These are phyloP conservation scores for Hirtodrosophila confusa DNA, from an alignment of 2,888 invertebrate species.

Conservation along the genomic window DNA sequence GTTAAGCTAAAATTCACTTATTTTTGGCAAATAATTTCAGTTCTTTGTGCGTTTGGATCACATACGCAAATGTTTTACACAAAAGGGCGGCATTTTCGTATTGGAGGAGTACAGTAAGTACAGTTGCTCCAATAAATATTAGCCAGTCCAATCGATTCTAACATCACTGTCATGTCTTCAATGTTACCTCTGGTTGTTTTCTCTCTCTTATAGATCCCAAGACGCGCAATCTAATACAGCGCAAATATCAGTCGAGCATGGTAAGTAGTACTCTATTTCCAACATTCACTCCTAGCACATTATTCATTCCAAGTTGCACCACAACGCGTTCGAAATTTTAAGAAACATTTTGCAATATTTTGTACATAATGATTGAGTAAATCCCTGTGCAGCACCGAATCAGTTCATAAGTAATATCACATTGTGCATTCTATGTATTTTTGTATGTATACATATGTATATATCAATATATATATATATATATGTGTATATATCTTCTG, in stretches of 20 bases:
- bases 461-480: not conserved
- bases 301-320: slow-evolving; percentile 9
- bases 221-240: slow-evolving; percentile 97
- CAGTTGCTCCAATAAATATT: no score
- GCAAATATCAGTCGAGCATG: slow-evolving; percentile 99
- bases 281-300: slow-evolving; percentile 6
- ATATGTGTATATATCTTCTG: slow-evolving; percentile 3
- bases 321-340: not conserved
- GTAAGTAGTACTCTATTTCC: slow-evolving; percentile 86
- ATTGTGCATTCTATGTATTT: no score
- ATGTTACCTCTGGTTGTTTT: not conserved
- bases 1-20: slow-evolving; percentile 9
- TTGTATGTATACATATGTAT: no score
- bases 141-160: no score
- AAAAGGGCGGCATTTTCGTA: slow-evolving; percentile 99
- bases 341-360: slow-evolving; percentile 18
- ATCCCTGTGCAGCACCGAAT: no score
- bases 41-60: slow-evolving; percentile 99
- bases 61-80: slow-evolving; percentile 99
- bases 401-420: no score
- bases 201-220: slow-evolving; percentile 93
- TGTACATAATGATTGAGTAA: slow-evolving; percentile 16
- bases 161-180: no score
- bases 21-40: slow-evolving; percentile 87
- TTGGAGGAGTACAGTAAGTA: slow-evolving; percentile 99